Percentiles rank a stretch among this genome's conserved stretches.
These are phyloP conservation scores for Dinomys branickii DNA, from an alignment of 2,113 vertebrate genomes.

Conservation along the genomic window DNA sequence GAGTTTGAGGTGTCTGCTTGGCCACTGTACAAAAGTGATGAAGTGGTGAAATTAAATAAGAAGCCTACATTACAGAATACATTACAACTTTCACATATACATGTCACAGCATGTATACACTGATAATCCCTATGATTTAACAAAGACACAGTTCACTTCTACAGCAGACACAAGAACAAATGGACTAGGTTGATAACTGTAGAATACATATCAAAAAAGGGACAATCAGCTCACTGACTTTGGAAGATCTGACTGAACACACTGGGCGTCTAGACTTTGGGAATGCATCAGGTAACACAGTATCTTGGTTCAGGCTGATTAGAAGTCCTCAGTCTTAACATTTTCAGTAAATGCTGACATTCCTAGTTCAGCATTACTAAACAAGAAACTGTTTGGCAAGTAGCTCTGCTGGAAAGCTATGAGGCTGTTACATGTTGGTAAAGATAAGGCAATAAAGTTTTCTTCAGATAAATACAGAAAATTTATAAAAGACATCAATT, in stretches of 20 bases:
- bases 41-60: constrained; percentile 86
- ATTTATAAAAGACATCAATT: constrained; percentile 87
- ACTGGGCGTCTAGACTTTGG: constrained; percentile 37
- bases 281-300: constrained; percentile 51
- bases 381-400: constrained; percentile 88
- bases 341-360: constrained; percentile 73
- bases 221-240: constrained; percentile 20
- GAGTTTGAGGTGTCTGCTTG: constrained; percentile 74
- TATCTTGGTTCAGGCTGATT: constrained; percentile 75
- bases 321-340: constrained; percentile 62
- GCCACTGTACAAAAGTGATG: constrained; percentile 82
- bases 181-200: constrained; percentile 56
- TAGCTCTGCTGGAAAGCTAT: constrained; percentile 81
- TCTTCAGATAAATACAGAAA: constrained; percentile 89
- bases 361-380: constrained; percentile 70
- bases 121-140: constrained; percentile 80
- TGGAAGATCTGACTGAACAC: constrained; percentile 24
- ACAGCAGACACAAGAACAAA: constrained; percentile 86
- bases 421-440: constrained; percentile 85
- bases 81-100: constrained; percentile 88
- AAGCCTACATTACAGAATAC: constrained; percentile 83
- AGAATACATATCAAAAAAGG: constrained; percentile 41
- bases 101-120: constrained; percentile 87
- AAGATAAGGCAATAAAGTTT: constrained; percentile 87
- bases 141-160: constrained; percentile 82